Evolutionary conservation across 2,888 invertebrate genomes (phyloP).

Genomic region (Dasysyrphus albostriatus): DNA sequence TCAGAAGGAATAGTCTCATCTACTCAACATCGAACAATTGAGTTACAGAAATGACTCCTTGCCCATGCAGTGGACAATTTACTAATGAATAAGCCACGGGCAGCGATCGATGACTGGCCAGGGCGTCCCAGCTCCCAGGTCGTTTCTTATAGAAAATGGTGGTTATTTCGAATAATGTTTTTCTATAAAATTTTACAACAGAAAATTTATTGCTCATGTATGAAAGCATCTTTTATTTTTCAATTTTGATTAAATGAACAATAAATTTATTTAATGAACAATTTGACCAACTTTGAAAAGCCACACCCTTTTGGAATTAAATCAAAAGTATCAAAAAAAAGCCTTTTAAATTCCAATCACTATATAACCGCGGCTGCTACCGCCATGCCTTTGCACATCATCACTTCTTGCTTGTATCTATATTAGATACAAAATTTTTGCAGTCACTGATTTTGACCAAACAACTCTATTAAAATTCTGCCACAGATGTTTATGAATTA

Average conservation of each 20-base stretch:
- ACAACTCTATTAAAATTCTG: constrained; percentile 49
- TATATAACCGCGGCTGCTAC: not conserved
- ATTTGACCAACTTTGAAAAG: not conserved
- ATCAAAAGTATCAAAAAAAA: not conserved
- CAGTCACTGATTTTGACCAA: constrained; percentile 1
- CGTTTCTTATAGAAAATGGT: no score
- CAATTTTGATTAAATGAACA: not conserved
- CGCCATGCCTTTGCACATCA: not conserved
- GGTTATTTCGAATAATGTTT: no score
- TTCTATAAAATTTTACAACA: no score
- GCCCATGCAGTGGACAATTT: no score
- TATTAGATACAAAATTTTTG: not conserved
- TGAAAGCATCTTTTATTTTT: not conserved
- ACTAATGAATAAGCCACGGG: no score
- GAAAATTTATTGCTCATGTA: no score
- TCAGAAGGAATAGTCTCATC: no score
- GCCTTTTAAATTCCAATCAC: not conserved
- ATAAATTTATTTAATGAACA: not conserved
- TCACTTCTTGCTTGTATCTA: not conserved
- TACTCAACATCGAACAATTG: no score
- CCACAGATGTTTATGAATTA: constrained; percentile 38
- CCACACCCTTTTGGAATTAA: not conserved
- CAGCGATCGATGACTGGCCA: no score
- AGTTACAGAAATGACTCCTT: no score
- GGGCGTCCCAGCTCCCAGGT: no score